phyloP scores from a whole-genome alignment of 2,797 vertebrate species.

The Poecilia velifera region DNA sequence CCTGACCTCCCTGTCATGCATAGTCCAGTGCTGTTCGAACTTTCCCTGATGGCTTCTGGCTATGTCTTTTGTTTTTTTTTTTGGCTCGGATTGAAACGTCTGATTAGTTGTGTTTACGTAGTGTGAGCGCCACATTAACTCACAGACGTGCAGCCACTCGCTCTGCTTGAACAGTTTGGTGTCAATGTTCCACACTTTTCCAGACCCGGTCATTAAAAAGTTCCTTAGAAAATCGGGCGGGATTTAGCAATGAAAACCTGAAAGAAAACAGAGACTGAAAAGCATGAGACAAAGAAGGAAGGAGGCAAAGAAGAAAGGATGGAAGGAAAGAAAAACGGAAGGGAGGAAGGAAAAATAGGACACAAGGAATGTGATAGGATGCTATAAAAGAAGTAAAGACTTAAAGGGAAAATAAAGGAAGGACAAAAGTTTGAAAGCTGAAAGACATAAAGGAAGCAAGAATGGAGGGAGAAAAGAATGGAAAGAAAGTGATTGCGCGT shows the following conservation, averaged over 20 bases:
- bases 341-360: background rate
- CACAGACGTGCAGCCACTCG: slow-evolving; percentile 10
- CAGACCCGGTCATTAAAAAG: background rate
- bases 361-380: background rate
- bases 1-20: slow-evolving; percentile 1
- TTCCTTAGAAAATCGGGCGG: too few relatives aligned
- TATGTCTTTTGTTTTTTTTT: background rate
- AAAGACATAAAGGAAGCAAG: background rate
- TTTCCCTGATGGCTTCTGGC: background rate
- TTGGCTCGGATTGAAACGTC: background rate
- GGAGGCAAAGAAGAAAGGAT: background rate
- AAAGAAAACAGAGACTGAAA: background rate
- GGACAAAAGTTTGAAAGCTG: background rate
- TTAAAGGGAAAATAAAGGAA: background rate
- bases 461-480: background rate
- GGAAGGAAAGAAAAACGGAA: background rate
- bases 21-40: background rate
- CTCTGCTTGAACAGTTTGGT: slow-evolving; percentile 7
- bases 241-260: background rate
- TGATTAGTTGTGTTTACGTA: background rate
- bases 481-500: background rate
- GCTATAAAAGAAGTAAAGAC: background rate
- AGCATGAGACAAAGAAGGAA: background rate
- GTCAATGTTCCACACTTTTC: background rate
- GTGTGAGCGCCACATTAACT: background rate